Percentiles rank a stretch among this genome's conserved stretches.
Evolutionary conservation across 2,113 vertebrate genomes (phyloP).

Genomic region (Campylomormyrus numenius): DNA sequence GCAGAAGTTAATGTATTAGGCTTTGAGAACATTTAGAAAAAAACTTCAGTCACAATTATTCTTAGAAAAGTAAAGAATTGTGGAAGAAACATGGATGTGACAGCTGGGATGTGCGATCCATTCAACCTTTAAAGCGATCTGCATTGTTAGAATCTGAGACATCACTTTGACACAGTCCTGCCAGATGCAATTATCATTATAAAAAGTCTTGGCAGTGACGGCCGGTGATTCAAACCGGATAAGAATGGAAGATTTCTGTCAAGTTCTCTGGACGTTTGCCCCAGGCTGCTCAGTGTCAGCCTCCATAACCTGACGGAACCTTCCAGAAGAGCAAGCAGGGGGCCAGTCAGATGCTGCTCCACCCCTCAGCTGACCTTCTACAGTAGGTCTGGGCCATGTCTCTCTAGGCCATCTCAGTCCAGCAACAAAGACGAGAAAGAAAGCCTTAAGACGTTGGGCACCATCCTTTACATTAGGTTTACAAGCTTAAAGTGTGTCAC

Average conservation of each 20-base stretch:
- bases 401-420: constrained; percentile 42
- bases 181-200: constrained; percentile 33
- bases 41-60: background rate
- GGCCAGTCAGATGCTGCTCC: constrained; percentile 41
- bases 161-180: constrained; percentile 36
- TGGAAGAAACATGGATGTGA: background rate
- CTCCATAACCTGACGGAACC: constrained; percentile 36
- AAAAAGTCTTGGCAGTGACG: background rate
- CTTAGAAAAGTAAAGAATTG: background rate
- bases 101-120: background rate
- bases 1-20: background rate
- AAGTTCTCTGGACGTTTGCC: constrained; percentile 13
- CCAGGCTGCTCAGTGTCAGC: constrained; percentile 39
- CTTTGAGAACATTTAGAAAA: background rate
- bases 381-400: constrained; percentile 42
- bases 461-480: too few relatives aligned
- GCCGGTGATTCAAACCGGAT: constrained; percentile 9
- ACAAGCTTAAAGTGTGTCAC: background rate
- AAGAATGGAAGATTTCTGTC: constrained; percentile 40
- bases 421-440: background rate
- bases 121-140: constrained; percentile 27
- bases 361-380: constrained; percentile 62
- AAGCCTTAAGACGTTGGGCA: background rate
- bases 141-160: constrained; percentile 26
- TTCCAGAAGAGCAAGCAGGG: constrained; percentile 33